Base-by-base conservation (phyloP, 2,113 vertebrate species). In the Cacatua alba region DNA sequence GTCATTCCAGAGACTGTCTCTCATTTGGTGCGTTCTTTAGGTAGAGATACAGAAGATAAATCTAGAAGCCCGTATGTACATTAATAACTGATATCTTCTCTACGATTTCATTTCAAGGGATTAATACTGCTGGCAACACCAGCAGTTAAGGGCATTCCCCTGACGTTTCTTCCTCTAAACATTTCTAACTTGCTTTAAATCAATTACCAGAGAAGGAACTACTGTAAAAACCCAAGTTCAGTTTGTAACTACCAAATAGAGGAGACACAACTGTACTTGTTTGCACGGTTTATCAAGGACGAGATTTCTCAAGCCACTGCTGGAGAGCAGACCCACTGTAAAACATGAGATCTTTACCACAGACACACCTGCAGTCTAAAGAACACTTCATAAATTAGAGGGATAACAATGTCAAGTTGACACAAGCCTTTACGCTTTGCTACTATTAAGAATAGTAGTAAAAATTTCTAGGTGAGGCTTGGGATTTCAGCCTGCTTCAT, bases 351-450 rank as follows among this genome's bases (percentile, higher is more conserved):
- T 18, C 51, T 25, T 43, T 13, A 6, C 49, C 9, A 44, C 33
- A 41, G 35, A 51, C 72, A 86, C 39, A 43, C 43, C 55, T 75
- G 51, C 21, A 76, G 88, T 64, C 53, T 76, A 91, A 96, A 94
- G 86, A 87, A 24, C 86, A 26, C 44, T 29, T 52, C 21, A 41
- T 78, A 71, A 96, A 51, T 65, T 21, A n/a, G 41, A 39, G n/a
- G 48, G 52, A 24, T 57, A 57, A 48, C 49, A 55, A 24, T 1
- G 52, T 41, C 75, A 86, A 46, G 55, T 20, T 23, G 10, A 44
- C 55, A 86, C 48, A 81, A 83, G 35, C 59, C 55, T 86, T 89
- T 82, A 82, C 24, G 82, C 80, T 88, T 87, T 46, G 72, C 35
- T 39, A 59, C 65, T 69, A 7, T 16, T 28, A 52, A 29, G 5